Percentiles rank a stretch among this genome's conserved stretches.
Evolutionary conservation across 2,797 vertebrate species (phyloP).

Genomic region (Danio choprae): DNA sequence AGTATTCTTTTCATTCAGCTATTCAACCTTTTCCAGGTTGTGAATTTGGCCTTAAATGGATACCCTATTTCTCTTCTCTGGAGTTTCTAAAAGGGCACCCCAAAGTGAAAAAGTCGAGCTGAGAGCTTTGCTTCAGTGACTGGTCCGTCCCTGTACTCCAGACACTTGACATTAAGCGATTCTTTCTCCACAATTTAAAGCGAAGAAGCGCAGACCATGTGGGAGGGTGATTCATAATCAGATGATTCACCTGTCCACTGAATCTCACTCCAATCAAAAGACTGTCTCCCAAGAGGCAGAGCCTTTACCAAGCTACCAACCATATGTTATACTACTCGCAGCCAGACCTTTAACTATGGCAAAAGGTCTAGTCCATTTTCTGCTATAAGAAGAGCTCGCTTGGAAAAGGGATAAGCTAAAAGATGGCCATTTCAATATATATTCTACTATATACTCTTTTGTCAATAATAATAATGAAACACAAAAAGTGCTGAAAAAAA

Average conservation of each 20-base stretch:
- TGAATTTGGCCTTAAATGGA: constrained; percentile 42
- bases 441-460: not conserved
- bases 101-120: constrained; percentile 36
- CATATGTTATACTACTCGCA: not conserved
- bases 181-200: constrained; percentile 9
- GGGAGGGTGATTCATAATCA: constrained; percentile 25
- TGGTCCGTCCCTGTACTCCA: not conserved
- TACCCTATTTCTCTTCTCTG: constrained; percentile 30
- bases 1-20: constrained; percentile 38
- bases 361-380: not conserved
- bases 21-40: constrained; percentile 42
- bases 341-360: not conserved
- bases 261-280: not conserved
- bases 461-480: not conserved
- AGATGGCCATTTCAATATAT: not conserved
- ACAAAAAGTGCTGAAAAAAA: not conserved
- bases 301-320: not conserved
- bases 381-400: not conserved
- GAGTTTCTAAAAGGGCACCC: constrained; percentile 44
- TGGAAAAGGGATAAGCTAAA: not conserved
- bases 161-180: constrained; percentile 25
- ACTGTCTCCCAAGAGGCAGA: not conserved
- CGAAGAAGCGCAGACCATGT: not conserved
- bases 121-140: constrained; percentile 28
- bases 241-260: constrained; percentile 24